phyloP scores from a whole-genome alignment of 1,140 invertebrate genomes.

The Apolygus lucorum region DNA sequence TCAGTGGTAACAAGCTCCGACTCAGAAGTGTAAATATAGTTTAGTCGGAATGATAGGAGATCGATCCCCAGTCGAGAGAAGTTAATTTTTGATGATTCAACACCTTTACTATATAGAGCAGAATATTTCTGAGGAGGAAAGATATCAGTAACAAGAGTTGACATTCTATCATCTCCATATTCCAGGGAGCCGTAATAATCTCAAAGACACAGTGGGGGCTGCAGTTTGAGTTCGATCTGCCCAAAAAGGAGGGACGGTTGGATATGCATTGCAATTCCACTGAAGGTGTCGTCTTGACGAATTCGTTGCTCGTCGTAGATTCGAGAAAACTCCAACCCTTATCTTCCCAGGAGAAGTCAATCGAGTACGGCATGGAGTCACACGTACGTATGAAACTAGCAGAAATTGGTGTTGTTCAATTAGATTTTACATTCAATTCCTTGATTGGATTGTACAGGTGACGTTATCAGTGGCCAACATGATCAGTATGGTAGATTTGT shows the following conservation, averaged over 20 bases:
- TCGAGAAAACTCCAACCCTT: not conserved
- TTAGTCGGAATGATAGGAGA: no score
- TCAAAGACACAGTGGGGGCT: not conserved
- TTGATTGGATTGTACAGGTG: not conserved
- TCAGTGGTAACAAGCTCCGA: no score
- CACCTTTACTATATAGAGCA: no score
- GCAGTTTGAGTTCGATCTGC: not conserved
- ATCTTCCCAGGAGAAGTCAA: not conserved
- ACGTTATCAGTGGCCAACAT: conserved; percentile 5
- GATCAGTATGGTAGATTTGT: not conserved
- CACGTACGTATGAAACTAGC: not conserved
- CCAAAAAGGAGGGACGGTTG: not conserved
- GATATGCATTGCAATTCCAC: conserved; percentile 15
- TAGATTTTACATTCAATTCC: no score
- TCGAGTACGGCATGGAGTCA: conserved; percentile 12
- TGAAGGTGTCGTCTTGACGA: not conserved
- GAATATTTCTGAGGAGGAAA: no score
- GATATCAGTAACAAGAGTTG: no score
- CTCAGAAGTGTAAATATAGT: no score
- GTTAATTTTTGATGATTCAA: no score
- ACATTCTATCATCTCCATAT: not conserved
- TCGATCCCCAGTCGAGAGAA: no score
- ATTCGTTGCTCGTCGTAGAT: not conserved
- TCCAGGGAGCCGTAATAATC: not conserved
- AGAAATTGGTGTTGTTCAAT: no score